Base-by-base conservation (phyloP, 1,140 invertebrate genomes). In the Calosoma granatense region DNA sequence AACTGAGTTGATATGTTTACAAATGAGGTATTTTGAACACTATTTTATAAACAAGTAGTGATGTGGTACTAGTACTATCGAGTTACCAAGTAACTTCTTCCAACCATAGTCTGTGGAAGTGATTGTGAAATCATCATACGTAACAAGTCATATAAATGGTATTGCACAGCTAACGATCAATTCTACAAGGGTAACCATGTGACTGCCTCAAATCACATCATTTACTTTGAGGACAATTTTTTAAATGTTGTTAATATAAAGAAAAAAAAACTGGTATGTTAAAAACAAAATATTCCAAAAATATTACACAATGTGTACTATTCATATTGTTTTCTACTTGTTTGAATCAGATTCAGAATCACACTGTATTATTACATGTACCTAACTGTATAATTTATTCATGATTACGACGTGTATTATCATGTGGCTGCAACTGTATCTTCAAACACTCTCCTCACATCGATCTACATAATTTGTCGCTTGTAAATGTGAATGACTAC, bases 1-100 rank as follows among this genome's bases (percentile, higher is more conserved):
- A 79, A 78, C 69, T 78, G 61, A 64, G 47, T 22, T 4, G 3
- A n/a, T 22, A 17, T 41, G 20, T 53, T 60, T 54, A 55, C 12
- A 30, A 9, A 51, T 2, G 17, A 47, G 36, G 19, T 43, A 47
- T 47, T 36, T 51, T 41, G 6, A 14, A 59, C 19, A 2, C 15
- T 36, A 39, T 14, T 15, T 30, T 15, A 22, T 51, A 20, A 55
- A 55, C 39, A 14, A 20, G n/a, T 39, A 22, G 21, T 23, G 20
- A 20, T 53, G 17, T 52, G 6, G 4, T 21, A 20, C 14, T 17
- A 56, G n/a, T 51, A 17, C 4, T 22, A 21, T 21, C 20, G 11
- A 20, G 51, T 19, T 23, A 53, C 20, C 15, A n/a, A 57, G 11
- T 23, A 57, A 30, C 14, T n/a, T n/a, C n/a, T n/a, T n/a, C n/a